These are phyloP conservation scores for Notodonta ziczac DNA, from an alignment of 2,888 invertebrate genomes.

Conservation along the genomic window DNA sequence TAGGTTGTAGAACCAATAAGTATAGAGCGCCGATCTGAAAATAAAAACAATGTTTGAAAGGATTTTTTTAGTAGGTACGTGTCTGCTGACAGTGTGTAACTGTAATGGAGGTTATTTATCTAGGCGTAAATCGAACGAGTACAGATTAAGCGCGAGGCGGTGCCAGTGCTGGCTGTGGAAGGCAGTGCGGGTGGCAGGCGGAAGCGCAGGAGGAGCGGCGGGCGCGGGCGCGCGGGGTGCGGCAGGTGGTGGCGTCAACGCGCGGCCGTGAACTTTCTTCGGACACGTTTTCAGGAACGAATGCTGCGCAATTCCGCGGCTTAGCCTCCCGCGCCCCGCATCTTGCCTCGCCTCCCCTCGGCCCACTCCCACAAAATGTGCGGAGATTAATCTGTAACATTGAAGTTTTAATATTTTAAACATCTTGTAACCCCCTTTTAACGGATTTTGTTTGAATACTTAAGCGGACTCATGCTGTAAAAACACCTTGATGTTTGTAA, in stretches of 20 bases:
- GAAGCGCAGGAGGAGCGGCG: conserved; percentile 50
- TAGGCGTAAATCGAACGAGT: conserved; percentile 14
- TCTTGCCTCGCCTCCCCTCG: conserved; percentile 46
- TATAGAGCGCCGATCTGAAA: no score
- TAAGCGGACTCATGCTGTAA: no score
- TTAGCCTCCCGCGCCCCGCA: conserved; percentile 65
- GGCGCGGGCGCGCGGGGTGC: conserved; percentile 49
- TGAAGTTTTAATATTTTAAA: no score
- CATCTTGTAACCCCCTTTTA: no score
- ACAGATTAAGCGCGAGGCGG: conserved; percentile 37
- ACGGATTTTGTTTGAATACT: no score
- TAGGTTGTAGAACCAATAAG: no score
- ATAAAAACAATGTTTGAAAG: background rate
- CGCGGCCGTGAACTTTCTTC: conserved; percentile 85
- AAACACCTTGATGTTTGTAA: no score
- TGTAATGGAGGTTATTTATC: conserved; percentile 20
- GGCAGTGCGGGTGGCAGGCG: conserved; percentile 23
- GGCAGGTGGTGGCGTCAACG: conserved; percentile 79
- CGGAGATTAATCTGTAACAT: background rate
- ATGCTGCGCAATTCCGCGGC: conserved; percentile 78
- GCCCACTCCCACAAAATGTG: conserved; percentile 33
- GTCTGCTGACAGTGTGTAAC: background rate
- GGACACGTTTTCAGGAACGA: conserved; percentile 83
- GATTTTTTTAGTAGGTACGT: background rate
- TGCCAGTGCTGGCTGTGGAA: background rate